Conservation (phyloP, 2,797 vertebrate species). For the Thripadectes ignobilis region DNA sequence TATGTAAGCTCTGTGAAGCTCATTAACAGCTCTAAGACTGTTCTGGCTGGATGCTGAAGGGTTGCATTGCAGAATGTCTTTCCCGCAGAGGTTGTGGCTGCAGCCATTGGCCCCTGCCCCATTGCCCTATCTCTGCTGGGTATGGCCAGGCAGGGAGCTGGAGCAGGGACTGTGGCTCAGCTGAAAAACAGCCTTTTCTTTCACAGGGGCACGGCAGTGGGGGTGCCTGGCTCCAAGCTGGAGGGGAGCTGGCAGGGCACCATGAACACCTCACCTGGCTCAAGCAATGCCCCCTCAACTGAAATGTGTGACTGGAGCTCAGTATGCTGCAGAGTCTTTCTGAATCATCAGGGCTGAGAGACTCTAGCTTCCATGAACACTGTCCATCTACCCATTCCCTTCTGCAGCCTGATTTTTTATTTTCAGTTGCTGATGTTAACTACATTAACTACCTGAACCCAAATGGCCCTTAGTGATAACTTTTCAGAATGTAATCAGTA, state of each 20-base stretch:
- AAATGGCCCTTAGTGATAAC: neutral
- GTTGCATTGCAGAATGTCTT: neutral
- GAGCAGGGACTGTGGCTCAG: rapidly evolving
- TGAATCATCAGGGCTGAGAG: neutral
- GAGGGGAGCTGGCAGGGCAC: neutral
- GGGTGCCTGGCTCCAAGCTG: neutral
- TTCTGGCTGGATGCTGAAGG: neutral
- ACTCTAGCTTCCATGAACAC: neutral
- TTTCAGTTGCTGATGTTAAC: neutral
- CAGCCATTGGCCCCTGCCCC: neutral
- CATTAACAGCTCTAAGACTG: neutral
- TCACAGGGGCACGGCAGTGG: neutral
- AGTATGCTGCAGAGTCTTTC: rapidly evolving
- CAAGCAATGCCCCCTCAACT: rapidly evolving
- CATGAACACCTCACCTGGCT: neutral
- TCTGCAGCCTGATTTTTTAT: neutral
- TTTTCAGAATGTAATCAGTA: neutral
- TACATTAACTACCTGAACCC: neutral
- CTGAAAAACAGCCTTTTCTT: neutral
- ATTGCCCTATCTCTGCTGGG: rapidly evolving
- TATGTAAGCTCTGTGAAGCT: neutral
- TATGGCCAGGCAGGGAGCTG: rapidly evolving
- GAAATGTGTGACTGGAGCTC: rapidly evolving
- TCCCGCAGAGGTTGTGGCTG: rapidly evolving
- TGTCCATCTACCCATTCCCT: neutral